Evolutionary conservation across 2,797 vertebrate genomes (phyloP).

Genomic region (Lindbergichthys nudifrons): DNA sequence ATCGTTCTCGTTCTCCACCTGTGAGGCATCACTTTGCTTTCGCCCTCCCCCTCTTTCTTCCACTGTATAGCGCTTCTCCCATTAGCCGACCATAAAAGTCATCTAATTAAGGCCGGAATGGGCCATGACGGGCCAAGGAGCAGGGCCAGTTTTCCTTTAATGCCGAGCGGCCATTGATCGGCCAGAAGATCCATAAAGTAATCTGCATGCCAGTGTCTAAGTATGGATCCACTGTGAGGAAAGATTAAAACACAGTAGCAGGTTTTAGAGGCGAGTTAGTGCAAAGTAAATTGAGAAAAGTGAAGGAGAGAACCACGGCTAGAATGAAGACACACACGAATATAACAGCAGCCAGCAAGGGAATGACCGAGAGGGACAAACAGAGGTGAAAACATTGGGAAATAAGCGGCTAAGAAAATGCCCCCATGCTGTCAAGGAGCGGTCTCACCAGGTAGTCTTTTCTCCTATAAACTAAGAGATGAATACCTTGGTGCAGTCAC

Average conservation of each 20-base stretch:
- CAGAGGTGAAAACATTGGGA: slow-evolving; percentile 40
- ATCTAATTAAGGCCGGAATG: slow-evolving; percentile 58
- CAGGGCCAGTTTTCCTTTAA: slow-evolving; percentile 52
- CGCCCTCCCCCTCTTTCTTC: slow-evolving; percentile 27
- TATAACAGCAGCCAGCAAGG: slow-evolving; percentile 23
- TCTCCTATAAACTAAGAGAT: slow-evolving; percentile 41
- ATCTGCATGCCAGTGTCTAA: slow-evolving; percentile 61
- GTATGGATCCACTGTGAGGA: slow-evolving; percentile 56
- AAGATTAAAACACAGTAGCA: slow-evolving; percentile 33
- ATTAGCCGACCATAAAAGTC: slow-evolving; percentile 61
- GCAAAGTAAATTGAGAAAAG: slow-evolving; percentile 13
- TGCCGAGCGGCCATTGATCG: slow-evolving; percentile 59
- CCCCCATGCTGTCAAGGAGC: slow-evolving; percentile 56
- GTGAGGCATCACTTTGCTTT: slow-evolving; percentile 47
- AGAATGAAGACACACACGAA: slow-evolving; percentile 27
- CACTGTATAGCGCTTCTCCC: slow-evolving; percentile 32
- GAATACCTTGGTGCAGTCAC: slow-evolving; percentile 31
- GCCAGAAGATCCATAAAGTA: slow-evolving; percentile 66
- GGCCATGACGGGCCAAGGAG: slow-evolving; percentile 46
- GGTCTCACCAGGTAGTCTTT: slow-evolving; percentile 21
- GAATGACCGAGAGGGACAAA: slow-evolving; percentile 44
- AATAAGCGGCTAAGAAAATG: slow-evolving; percentile 40
- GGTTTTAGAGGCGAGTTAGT: not conserved
- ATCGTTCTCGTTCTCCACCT: slow-evolving; percentile 37
- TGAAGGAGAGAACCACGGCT: slow-evolving; percentile 20